phyloP scores from a whole-genome alignment of 2,888 invertebrate genomes.

The Bedellia somnulentella region DNA sequence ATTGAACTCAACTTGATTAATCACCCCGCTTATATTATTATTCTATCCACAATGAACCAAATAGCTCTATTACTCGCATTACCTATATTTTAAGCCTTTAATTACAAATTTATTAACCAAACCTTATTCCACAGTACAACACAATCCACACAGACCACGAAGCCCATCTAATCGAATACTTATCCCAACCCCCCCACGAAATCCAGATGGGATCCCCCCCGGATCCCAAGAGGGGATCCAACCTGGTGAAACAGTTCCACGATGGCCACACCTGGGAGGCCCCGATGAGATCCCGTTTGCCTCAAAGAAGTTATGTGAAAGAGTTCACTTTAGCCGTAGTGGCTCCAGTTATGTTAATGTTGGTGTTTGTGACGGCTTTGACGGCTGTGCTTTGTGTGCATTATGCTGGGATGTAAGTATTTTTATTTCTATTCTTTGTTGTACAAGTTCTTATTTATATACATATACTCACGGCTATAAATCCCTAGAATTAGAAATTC shows the following conservation, averaged over 20 bases:
- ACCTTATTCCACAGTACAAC: too few species aligned
- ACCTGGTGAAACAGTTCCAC: too few species aligned
- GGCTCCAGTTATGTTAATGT: constrained; percentile 68
- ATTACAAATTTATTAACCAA: too few species aligned
- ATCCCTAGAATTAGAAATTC: too few species aligned
- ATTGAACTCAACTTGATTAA: too few species aligned
- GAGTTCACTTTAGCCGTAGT: constrained; percentile 72
- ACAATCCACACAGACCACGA: constrained; percentile 33
- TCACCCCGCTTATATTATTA: too few species aligned
- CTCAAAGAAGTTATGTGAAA: constrained; percentile 68
- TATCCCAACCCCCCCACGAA: constrained; percentile 21
- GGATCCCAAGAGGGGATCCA: not conserved
- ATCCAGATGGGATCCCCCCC: constrained; percentile 11
- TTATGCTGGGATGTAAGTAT: constrained; percentile 75
- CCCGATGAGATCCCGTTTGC: constrained; percentile 61
- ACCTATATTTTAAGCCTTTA: too few species aligned
- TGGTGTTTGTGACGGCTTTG: constrained; percentile 66
- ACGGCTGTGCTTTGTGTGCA: constrained; percentile 76
- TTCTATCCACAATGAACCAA: too few species aligned
- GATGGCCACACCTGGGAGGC: constrained; percentile 64
- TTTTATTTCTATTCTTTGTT: too few species aligned
- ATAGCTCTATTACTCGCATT: too few species aligned
- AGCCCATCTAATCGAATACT: constrained; percentile 34
- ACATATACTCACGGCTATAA: too few species aligned
- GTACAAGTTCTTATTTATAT: too few species aligned